These are phyloP conservation scores for Clivina fossor DNA, from an alignment of 2,888 invertebrate genomes.

Conservation along the genomic window DNA sequence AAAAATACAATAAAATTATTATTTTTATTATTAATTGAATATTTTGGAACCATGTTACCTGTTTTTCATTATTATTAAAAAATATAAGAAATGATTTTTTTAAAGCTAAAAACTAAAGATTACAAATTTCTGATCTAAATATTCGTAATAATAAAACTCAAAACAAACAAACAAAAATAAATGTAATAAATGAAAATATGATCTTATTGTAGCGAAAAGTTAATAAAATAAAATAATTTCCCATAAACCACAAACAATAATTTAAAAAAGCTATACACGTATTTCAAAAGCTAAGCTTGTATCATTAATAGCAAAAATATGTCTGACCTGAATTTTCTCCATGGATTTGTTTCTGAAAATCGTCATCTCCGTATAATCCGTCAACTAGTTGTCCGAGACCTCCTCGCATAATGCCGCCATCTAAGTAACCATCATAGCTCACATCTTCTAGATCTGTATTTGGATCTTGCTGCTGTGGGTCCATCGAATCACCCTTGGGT, in stretches of 20 bases:
- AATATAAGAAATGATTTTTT: no score
- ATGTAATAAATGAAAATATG: no score
- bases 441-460: constrained; percentile 73
- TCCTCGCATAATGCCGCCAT: constrained; percentile 59
- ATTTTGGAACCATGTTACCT: no score
- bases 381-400: constrained; percentile 85
- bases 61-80: no score
- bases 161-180: neutral
- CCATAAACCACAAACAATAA: no score
- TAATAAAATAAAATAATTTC: no score
- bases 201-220: no score
- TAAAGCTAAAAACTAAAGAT: neutral
- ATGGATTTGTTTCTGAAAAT: constrained; percentile 63
- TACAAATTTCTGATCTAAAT: neutral
- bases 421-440: constrained; percentile 74
- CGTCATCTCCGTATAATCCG: constrained; percentile 68
- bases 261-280: no score
- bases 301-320: neutral
- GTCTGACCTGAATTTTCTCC: constrained; percentile 61
- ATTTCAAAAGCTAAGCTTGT: no score
- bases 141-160: neutral
- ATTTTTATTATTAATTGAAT: no score
- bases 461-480: constrained; percentile 53
- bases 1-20: no score
- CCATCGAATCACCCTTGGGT: constrained; percentile 61